A percentile compares a stretch with the other conserved stretches of the same genome.
These are phyloP conservation scores for Neodon shergylaensis DNA, from an alignment of 2,113 vertebrate species.

Conservation along the genomic window DNA sequence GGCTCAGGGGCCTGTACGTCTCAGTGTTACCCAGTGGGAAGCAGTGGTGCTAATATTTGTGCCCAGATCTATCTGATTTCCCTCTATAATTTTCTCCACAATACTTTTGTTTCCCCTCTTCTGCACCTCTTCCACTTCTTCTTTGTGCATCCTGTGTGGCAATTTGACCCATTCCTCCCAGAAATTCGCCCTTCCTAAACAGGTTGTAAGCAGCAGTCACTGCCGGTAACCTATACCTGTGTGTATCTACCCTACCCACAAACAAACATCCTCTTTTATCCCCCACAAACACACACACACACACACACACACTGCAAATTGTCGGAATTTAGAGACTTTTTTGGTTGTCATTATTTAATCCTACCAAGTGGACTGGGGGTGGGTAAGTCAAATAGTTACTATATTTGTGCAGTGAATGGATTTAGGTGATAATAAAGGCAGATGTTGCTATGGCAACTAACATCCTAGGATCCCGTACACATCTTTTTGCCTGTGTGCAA, in stretches of 20 bases:
- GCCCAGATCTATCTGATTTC: neutral
- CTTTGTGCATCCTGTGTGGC: neutral
- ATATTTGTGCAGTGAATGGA: conserved; percentile 77
- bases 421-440: conserved; percentile 80
- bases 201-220: neutral
- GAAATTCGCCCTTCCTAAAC: neutral
- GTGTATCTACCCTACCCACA: neutral
- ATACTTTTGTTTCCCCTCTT: neutral
- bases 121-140: neutral
- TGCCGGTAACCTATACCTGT: neutral
- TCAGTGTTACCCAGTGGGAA: neutral
- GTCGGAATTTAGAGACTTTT: neutral
- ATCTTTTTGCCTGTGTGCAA: conserved; percentile 65
- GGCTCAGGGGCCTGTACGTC: neutral
- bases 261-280: neutral
- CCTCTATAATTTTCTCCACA: neutral
- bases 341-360: conserved; percentile 23
- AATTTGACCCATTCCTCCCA: neutral
- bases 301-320: neutral
- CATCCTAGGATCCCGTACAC: conserved; percentile 65
- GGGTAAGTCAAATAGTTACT: conserved; percentile 78
- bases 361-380: conserved; percentile 66
- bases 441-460: conserved; percentile 79
- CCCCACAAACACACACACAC: neutral
- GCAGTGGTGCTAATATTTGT: neutral